Conservation (phyloP, 2,797 vertebrate species). For the Oreochromis mossambicus region DNA sequence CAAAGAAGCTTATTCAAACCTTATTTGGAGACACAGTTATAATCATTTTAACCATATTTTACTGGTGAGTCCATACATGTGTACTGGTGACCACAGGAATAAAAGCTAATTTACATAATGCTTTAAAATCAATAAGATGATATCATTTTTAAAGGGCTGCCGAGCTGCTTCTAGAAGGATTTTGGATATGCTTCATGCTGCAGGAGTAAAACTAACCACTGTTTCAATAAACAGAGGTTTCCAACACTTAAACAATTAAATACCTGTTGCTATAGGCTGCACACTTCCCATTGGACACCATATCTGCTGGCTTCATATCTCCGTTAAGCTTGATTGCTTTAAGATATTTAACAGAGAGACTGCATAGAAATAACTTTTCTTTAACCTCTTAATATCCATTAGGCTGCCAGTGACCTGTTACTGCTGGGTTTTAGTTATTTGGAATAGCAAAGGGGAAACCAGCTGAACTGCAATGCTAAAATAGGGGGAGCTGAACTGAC, state of each 20-base stretch:
- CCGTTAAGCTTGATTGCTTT: not conserved
- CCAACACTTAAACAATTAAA: not conserved
- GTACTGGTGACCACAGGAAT: rapidly evolving
- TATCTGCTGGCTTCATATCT: not conserved
- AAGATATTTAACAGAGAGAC: not conserved
- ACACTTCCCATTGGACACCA: rapidly evolving
- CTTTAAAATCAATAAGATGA: not conserved
- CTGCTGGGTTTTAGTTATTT: not conserved
- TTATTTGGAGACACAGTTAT: not conserved
- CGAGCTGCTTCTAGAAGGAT: not conserved
- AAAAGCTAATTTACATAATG: rapidly evolving
- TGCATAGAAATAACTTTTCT: not conserved
- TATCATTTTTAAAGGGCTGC: not conserved
- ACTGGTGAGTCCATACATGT: not conserved
- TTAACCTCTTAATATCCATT: not conserved
- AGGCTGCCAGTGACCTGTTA: not conserved
- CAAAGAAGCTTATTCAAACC: not conserved
- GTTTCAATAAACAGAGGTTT: not conserved
- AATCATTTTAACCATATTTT: not conserved
- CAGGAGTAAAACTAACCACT: not conserved
- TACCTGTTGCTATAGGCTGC: not conserved
- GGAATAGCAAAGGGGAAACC: not conserved
- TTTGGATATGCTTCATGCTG: not conserved
- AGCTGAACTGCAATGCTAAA: not conserved
- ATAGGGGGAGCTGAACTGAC: not conserved